These are phyloP conservation scores for Leptinotarsa tumamoca DNA, from an alignment of 2,888 invertebrate genomes.

Conservation along the genomic window DNA sequence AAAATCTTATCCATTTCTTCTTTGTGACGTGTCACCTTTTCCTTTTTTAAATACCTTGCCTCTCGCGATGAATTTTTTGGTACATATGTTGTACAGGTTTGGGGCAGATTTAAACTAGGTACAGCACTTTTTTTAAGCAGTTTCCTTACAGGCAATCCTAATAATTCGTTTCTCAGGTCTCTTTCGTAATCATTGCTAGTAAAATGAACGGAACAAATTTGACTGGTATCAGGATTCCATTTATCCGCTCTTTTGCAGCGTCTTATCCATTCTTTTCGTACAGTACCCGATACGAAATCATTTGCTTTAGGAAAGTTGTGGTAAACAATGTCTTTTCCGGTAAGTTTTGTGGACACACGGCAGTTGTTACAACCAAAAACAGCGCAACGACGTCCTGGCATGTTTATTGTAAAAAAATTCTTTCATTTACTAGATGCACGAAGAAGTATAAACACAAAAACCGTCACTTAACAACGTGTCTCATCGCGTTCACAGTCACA, in stretches of 20 bases:
- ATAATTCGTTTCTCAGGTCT: not conserved
- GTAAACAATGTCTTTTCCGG: constrained; percentile 1
- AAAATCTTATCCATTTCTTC: constrained; percentile 1
- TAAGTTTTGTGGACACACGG: not conserved
- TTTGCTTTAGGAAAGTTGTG: not conserved
- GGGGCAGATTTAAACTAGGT: not conserved
- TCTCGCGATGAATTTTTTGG: not conserved
- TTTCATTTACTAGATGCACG: too few relatives aligned
- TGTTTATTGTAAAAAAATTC: too few relatives aligned
- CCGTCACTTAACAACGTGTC: too few relatives aligned
- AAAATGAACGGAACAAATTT: constrained; percentile 5
- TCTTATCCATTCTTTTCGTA: not conserved
- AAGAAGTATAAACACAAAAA: too few relatives aligned
- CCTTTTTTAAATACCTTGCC: not conserved
- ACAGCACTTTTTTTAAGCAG: not conserved
- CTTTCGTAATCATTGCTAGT: not conserved
- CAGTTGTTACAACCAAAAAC: constrained; percentile 1
- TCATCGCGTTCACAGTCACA: too few relatives aligned
- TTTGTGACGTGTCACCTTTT: constrained; percentile 1
- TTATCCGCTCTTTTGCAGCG: not conserved
- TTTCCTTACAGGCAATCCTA: not conserved
- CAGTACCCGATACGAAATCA: not conserved
- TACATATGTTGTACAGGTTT: not conserved
- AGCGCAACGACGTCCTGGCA: too few relatives aligned
- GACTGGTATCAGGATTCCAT: not conserved